Evolutionary conservation across 2,888 invertebrate genomes (phyloP).

Genomic region (Itoplectis maculator): DNA sequence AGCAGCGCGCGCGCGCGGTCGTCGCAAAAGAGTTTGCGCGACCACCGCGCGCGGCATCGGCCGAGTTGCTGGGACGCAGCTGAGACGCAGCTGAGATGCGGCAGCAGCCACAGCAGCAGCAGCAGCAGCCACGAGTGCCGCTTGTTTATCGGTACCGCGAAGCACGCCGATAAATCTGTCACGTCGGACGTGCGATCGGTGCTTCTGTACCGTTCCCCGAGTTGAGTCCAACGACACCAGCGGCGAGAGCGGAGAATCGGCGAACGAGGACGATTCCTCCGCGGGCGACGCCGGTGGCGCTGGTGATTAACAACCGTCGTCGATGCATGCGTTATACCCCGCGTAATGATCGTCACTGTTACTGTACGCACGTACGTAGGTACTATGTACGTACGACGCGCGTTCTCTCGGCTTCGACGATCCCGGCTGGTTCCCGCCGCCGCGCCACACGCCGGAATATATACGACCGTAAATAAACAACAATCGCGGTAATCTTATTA

Average conservation of each 20-base stretch:
- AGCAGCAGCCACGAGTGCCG: slow-evolving; percentile 18
- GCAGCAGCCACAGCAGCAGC: neutral
- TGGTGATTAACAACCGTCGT: slow-evolving; percentile 63
- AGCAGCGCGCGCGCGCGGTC: slow-evolving; percentile 9
- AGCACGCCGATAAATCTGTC: slow-evolving; percentile 69
- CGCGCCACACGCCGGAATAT: neutral
- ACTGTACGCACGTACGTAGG: too few relatives aligned
- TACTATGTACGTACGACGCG: neutral
- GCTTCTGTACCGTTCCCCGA: slow-evolving; percentile 41
- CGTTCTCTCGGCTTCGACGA: neutral
- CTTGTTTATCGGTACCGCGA: slow-evolving; percentile 69
- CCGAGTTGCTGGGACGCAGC: slow-evolving; percentile 4
- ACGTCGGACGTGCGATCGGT: slow-evolving; percentile 61
- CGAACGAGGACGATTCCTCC: slow-evolving; percentile 48
- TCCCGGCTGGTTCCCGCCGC: too few relatives aligned
- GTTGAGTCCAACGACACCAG: slow-evolving; percentile 43
- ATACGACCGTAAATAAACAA: slow-evolving; percentile 23
- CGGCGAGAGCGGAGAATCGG: slow-evolving; percentile 45
- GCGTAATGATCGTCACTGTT: slow-evolving; percentile 43
- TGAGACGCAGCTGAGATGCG: slow-evolving; percentile 27
- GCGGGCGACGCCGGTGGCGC: slow-evolving; percentile 53
- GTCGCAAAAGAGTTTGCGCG: slow-evolving; percentile 56
- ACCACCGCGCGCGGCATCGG: slow-evolving; percentile 62
- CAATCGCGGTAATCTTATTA: slow-evolving; percentile 15
- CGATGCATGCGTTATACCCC: slow-evolving; percentile 34